Evolutionary conservation across 1,140 invertebrate species (phyloP).

Genomic region (Cherax destructor): DNA sequence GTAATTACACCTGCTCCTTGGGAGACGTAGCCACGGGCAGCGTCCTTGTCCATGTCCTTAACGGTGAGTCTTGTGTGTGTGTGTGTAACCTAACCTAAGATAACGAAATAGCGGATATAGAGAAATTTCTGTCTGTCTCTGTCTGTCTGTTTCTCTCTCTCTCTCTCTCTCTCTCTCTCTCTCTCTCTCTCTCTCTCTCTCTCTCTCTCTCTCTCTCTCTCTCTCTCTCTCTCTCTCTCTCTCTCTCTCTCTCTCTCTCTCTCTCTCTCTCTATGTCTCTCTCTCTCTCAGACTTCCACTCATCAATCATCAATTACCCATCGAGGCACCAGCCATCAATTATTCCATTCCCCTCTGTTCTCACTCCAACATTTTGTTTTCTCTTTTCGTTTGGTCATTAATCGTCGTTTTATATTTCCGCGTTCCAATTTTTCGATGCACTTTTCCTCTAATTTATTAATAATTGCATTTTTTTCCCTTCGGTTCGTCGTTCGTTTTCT

Average conservation of each 20-base stretch:
- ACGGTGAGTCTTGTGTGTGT: conserved; percentile 78
- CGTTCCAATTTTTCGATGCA: no score
- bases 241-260: conserved; percentile 34
- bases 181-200: conserved; percentile 6
- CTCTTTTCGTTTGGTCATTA: no score
- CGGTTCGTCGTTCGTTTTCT: no score
- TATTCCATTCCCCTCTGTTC: no score
- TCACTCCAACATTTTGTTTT: no score
- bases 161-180: not conserved
- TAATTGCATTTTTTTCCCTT: no score
- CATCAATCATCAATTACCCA: no score
- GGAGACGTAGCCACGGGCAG: conserved; percentile 84
- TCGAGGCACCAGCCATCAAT: no score
- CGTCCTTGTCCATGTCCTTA: conserved; percentile 88
- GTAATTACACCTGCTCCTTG: conserved; percentile 88
- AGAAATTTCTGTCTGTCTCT: no score
- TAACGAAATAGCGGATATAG: not conserved
- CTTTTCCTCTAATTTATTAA: no score
- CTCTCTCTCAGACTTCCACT: conserved; percentile 21
- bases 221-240: not conserved
- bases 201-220: not conserved
- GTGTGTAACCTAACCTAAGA: not conserved
- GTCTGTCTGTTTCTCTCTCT: not conserved
- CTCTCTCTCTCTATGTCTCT: conserved; percentile 44
- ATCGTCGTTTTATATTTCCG: no score